Base-by-base conservation (phyloP, 1,140 invertebrate species). In the Drusus annulatus region DNA sequence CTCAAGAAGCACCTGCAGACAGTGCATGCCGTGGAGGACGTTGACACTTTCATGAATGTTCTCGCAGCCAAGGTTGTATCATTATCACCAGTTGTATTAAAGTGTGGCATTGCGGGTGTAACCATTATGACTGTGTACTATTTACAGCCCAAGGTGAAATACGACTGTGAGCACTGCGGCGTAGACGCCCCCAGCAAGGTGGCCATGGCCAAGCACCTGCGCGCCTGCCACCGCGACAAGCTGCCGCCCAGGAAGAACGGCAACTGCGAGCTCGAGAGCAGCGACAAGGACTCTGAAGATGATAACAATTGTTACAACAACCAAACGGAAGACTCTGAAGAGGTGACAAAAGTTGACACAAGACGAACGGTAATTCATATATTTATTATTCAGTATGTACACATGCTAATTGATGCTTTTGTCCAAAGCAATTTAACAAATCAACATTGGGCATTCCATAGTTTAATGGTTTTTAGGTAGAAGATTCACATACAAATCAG, bases 201-300 rank as follows among this genome's bases (percentile, higher is more conserved):
- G n/a, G 45, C 58, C 15, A 82, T 82, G 79, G 54, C 56, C 5
- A 83, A 78, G 58, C 81, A 83, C 51, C 23, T 83, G 25, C 52
- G 79, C 31, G 76, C 81, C 3, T 80, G 81, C 25, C 81, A 83
- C 63, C 63, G 62, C 31, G 81, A 83, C 23, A 80, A 83, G 17
- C 21, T 83, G 19, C 81, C 81, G 2, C 80, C 77, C 19, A 76
- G 79, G 7, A 83, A 83, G 45, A 78, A 71, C 56, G 58, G 69
- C n/a, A n/a, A 54, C 15, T 56, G 16, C 16, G 17, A 51, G 52
- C 36, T 58, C 23, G 21, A 68, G 23, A 71, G 50, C 50, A 56
- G n/a, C 50, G 71, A 56, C n/a, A 78, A 62, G 15, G 58, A 54
- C 15, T 45, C 25, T 28, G 63, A 71, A 1, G 36, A 25, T 50